Evolutionary conservation across 2,888 invertebrate genomes (phyloP), one percentile per base, ranked within the genome.

Genomic region (Drosophila limbata): DNA sequence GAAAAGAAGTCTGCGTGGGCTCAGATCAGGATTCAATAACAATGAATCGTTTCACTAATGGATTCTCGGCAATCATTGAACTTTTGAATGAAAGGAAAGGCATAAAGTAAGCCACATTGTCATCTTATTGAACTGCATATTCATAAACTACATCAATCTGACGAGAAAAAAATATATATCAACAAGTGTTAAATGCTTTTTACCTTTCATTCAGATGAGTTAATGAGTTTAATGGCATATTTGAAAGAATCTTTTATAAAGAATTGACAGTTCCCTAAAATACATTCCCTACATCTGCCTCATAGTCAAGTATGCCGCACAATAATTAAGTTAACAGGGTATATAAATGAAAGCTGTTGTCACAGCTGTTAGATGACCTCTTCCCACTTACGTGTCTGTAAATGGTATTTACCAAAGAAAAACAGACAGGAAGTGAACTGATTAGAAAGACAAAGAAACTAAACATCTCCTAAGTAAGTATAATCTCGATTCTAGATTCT

Each of bases 361-460:
- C 62, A 40, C 35, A 68, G 55, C 42, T 13, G 31, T 56, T 74
- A 51, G 33, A 2, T 15, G 21, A 33, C 17, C 17, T 28, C 45
- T 15, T 35, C 6, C 40, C 53, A 51, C 19, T 19, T 15, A 52
- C 13, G 47, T 55, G n/a, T 37, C 21, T 64, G 11, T 48, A 55
- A 55, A 73, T 60, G 52, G 31, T 82, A 63, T 78, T 86, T 77
- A 66, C 65, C 19, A 55, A 73, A 73, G 65, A 63, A 73, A 44
- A 73, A 52, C 55, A 82, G 76, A 69, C 65, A 81, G 59, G 55
- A 50, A 64, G 64, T 55, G 69, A 66, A 56, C 64, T 79, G 77
- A 79, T 87, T 84, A 81, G 69, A 66, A 64, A 84, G 69, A 67
- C 77, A 84, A 72, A 68, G 59, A 62, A 61, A 51, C 70, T 67